Base-by-base conservation (phyloP, 2,888 invertebrate species). In the Andrena camellia region DNA sequence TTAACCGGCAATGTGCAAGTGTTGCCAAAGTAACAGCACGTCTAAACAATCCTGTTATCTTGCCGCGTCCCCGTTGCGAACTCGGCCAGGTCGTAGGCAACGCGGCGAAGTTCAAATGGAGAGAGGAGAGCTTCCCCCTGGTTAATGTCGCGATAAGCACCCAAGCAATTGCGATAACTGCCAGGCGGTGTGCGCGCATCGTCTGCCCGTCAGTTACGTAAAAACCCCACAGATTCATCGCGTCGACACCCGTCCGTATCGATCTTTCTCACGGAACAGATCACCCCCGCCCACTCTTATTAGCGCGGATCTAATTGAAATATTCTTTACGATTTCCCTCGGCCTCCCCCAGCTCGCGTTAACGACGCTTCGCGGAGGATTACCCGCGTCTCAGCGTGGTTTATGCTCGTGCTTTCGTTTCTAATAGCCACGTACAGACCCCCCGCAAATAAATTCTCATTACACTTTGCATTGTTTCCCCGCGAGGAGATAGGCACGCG, bases 31-130 rank as follows among this genome's bases (percentile, higher is more conserved):
- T 82, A 75, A 68, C 78, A 63, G 78, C 78, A 75, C 74, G 87
- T 81, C 87, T 81, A 81, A 84, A 86, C 86, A 84, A 84, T 86
- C 86, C 87, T 81, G 81, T 86, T 86, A 86, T 86, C 86, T 86
- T 77, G 68, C 71, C 63, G 59, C 84, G 86, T 70, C 82, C 82
- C 78, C 73, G 52, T 83, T 84, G 78, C 78, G 72, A 86, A 87
- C 86, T 87, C 87, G 86, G 79, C 87, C 86, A 87, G 79, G 82
- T 84, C 77, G 79, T 76, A 63, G 76, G 74, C 73, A 71, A 84
- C 85, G 87, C 78, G 23, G 74, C 77, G 86, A 86, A 86, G 78
- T 86, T 86, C 83, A 71, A 81, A 75, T 60, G 60, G 78, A 74
- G 84, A 78, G 72, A 68, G 72, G 69, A n/a, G 54, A 20, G 54